A percentile compares a stretch with the other conserved stretches of the same genome.
Conservation (phyloP, 1,140 invertebrate genomes). For the Diuraphis noxia region DNA sequence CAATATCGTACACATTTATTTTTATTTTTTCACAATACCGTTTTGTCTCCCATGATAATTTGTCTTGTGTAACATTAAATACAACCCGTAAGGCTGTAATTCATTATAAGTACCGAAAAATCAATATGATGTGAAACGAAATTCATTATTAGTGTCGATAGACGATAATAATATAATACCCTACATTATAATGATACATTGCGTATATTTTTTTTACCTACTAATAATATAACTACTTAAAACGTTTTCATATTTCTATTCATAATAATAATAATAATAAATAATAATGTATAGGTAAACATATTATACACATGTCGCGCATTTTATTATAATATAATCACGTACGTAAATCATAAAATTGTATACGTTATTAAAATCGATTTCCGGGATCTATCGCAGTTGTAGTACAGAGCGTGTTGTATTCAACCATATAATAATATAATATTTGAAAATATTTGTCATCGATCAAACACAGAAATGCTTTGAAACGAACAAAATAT, state of each 20-base stretch:
- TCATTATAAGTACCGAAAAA: background rate
- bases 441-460: background rate
- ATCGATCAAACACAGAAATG: background rate
- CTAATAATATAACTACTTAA: too few relatives aligned
- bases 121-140: background rate
- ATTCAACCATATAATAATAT: constrained; percentile 6
- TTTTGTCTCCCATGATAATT: background rate
- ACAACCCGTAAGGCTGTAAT: background rate
- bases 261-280: background rate
- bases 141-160: background rate
- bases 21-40: background rate
- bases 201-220: background rate
- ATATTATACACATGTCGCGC: background rate
- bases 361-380: background rate
- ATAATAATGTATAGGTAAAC: background rate
- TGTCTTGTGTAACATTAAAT: background rate
- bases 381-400: background rate
- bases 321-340: background rate
- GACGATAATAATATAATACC: background rate
- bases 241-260: background rate
- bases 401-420: background rate
- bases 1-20: background rate
- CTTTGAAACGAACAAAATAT: background rate
- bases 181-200: background rate
- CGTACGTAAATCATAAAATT: background rate